These are phyloP conservation scores for Caenorhabditis tropicalis DNA, from an alignment of 1,140 invertebrate genomes.

Conservation along the genomic window DNA sequence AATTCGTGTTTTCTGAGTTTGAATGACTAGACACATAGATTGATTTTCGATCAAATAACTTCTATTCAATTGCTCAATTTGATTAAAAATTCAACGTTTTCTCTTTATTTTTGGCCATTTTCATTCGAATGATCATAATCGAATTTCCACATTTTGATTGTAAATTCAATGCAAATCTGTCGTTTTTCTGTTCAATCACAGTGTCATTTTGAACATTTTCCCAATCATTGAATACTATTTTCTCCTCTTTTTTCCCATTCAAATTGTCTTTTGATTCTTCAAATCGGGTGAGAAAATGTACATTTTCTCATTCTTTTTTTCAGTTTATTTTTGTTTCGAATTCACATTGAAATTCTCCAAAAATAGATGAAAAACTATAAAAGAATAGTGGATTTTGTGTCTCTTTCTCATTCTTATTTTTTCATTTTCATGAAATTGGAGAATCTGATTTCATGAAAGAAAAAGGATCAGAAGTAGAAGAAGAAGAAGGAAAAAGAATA, in stretches of 20 bases:
- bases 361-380: not conserved
- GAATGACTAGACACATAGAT: too few species aligned
- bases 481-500: not conserved
- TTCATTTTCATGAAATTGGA: constrained; percentile 15
- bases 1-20: too few species aligned
- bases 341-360: not conserved
- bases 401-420: not conserved
- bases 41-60: too few species aligned
- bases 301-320: not conserved
- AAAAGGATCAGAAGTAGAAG: not conserved
- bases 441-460: constrained; percentile 14
- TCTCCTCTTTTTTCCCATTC: not conserved
- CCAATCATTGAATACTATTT: not conserved
- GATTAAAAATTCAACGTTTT: not conserved
- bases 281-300: not conserved
- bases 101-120: not conserved
- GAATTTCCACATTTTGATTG: not conserved
- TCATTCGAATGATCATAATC: not conserved
- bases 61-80: too few species aligned
- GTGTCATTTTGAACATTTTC: not conserved
- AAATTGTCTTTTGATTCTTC: not conserved
- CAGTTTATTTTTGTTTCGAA: not conserved
- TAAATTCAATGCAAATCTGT: constrained; percentile 15
- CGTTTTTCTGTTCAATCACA: not conserved
- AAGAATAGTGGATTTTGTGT: not conserved